A percentile compares a stretch with the other conserved stretches of the same genome.
These are phyloP conservation scores for Allophyes oxyacanthae DNA, from an alignment of 2,888 invertebrate genomes.

Conservation along the genomic window DNA sequence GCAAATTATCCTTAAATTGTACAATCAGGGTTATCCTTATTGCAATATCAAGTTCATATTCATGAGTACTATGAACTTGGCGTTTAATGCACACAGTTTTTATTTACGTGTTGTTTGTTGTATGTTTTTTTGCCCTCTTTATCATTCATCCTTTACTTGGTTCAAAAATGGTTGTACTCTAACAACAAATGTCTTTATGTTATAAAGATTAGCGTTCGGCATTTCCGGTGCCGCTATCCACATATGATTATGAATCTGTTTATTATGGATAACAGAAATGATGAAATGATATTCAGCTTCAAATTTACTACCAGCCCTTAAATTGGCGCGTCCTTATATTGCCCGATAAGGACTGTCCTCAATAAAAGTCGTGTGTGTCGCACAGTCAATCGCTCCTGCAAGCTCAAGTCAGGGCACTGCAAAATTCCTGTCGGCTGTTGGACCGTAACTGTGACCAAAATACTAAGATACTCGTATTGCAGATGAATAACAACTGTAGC, in stretches of 20 bases:
- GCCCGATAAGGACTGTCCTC: slow-evolving; percentile 18
- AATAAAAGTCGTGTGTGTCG: slow-evolving; percentile 30
- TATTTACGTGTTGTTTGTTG: no score
- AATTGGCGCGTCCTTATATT: slow-evolving; percentile 22
- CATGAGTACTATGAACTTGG: not conserved
- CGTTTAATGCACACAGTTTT: not conserved
- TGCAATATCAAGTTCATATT: not conserved
- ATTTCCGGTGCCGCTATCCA: no score
- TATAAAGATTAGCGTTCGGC: no score
- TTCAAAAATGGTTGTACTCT: no score
- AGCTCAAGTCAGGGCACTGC: slow-evolving; percentile 32
- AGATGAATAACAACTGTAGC: slow-evolving; percentile 15
- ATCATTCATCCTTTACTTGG: no score
- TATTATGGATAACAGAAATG: no score
- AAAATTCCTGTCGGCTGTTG: slow-evolving; percentile 39
- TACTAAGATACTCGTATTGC: slow-evolving; percentile 20
- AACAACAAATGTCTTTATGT: no score
- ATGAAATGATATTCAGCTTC: no score
- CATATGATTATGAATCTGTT: no score
- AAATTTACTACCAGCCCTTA: not conserved
- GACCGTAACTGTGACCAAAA: slow-evolving; percentile 44
- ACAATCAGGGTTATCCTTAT: slow-evolving; percentile 19
- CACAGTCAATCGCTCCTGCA: slow-evolving; percentile 27
- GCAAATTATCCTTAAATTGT: slow-evolving; percentile 31
- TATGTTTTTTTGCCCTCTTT: no score